Evolutionary conservation across 2,797 vertebrate species (phyloP).

Genomic region (Aphelocoma californica): DNA sequence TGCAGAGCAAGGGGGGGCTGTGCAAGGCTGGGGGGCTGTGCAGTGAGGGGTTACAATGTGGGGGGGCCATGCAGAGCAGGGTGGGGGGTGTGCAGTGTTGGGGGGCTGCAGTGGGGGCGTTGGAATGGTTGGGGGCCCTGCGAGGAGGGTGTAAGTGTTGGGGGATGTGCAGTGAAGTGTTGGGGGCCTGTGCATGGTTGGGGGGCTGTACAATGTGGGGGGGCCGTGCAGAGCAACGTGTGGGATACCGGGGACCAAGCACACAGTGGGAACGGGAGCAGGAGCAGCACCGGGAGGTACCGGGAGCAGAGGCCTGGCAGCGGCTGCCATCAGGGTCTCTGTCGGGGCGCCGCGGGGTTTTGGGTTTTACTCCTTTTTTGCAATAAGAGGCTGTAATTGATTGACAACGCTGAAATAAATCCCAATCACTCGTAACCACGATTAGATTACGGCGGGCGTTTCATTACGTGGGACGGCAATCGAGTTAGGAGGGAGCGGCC

Average conservation of each 20-base stretch:
- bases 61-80: background rate
- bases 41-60: background rate
- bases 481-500: background rate
- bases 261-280: background rate
- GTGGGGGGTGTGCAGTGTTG: background rate
- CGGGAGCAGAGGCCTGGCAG: background rate
- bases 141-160: background rate
- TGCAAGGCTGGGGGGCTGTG: background rate
- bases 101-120: background rate
- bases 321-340: too few species aligned
- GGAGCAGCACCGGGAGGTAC: background rate
- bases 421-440: background rate
- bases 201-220: background rate
- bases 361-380: accelerated
- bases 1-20: background rate
- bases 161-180: background rate
- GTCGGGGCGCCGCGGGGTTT: accelerated
- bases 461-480: slow-evolving; percentile 33
- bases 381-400: slow-evolving; percentile 9
- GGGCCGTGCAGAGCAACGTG: background rate
- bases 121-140: background rate
- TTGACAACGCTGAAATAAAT: slow-evolving; percentile 51
- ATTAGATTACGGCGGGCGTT: slow-evolving; percentile 46
- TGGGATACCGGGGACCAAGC: background rate
- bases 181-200: background rate